Percentiles rank a stretch among this genome's conserved stretches.
phyloP scores from a whole-genome alignment of 2,113 vertebrate species.

The Gymnogyps californianus region DNA sequence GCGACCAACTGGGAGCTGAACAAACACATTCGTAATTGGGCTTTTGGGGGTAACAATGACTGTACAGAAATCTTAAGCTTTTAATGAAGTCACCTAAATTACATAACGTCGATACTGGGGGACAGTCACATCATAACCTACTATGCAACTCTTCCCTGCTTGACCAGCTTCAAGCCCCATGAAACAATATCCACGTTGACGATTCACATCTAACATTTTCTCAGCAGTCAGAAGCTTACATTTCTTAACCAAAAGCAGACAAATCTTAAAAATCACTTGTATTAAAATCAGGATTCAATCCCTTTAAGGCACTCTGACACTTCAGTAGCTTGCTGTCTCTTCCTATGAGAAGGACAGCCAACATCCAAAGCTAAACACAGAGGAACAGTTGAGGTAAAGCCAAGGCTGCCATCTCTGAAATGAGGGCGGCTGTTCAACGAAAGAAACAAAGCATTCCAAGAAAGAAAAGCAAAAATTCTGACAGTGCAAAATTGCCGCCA shows the following conservation, averaged over 20 bases:
- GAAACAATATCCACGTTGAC: background rate
- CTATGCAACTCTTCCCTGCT: background rate
- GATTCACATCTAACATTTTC: fast-evolving
- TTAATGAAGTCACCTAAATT: background rate
- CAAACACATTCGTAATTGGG: fast-evolving
- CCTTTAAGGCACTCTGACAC: background rate
- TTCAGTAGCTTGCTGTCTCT: background rate
- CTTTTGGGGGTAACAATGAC: background rate
- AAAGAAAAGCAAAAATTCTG: background rate
- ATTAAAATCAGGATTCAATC: background rate
- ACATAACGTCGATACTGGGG: fast-evolving
- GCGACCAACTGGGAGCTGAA: fast-evolving
- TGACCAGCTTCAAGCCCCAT: background rate
- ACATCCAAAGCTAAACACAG: background rate
- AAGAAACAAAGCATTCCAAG: background rate
- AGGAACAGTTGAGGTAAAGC: background rate
- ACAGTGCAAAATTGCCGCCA: background rate
- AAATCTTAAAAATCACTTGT: background rate
- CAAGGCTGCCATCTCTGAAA: background rate
- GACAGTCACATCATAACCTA: background rate
- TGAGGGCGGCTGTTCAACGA: background rate
- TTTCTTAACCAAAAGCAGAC: background rate
- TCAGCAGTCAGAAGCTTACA: background rate
- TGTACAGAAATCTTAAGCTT: background rate
- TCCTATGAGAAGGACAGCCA: background rate